These are phyloP conservation scores for Anabacerthia variegaticeps DNA, from an alignment of 2,797 vertebrate species.

Conservation along the genomic window DNA sequence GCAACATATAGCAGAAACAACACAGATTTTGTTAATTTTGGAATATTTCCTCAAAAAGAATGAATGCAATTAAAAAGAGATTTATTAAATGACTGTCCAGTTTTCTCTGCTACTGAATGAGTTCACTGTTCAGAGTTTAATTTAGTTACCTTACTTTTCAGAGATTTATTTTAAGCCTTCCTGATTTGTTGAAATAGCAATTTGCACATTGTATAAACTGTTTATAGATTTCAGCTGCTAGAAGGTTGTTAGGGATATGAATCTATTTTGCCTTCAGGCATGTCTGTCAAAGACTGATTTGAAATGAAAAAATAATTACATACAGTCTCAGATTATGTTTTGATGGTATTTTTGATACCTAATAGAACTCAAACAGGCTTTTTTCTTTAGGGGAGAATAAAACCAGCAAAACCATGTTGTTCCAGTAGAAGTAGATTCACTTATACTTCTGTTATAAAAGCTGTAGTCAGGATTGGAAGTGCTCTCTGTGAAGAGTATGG, in stretches of 20 bases:
- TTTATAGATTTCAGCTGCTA: not conserved
- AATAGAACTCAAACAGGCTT: not conserved
- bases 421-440: not conserved
- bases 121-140: not conserved
- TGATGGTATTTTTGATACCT: slow-evolving; percentile 1
- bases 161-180: slow-evolving; percentile 6
- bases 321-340: slow-evolving; percentile 2
- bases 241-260: not conserved
- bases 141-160: not conserved
- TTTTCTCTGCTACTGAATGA: not conserved
- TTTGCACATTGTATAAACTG: slow-evolving; percentile 24
- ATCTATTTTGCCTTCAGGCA: slow-evolving; percentile 40
- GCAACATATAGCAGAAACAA: not conserved
- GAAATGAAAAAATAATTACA: slow-evolving; percentile 47
- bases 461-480: not conserved
- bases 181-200: not conserved
- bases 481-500: not conserved
- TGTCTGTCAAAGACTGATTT: slow-evolving; percentile 29
- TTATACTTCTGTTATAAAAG: not conserved
- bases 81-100: not conserved
- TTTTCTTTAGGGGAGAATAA: not conserved
- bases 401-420: not conserved
- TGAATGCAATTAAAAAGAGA: not conserved
- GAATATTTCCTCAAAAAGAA: not conserved
- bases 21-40: not conserved